These are phyloP conservation scores for Mus caroli DNA, from an alignment of 2,797 vertebrate genomes.

Conservation along the genomic window DNA sequence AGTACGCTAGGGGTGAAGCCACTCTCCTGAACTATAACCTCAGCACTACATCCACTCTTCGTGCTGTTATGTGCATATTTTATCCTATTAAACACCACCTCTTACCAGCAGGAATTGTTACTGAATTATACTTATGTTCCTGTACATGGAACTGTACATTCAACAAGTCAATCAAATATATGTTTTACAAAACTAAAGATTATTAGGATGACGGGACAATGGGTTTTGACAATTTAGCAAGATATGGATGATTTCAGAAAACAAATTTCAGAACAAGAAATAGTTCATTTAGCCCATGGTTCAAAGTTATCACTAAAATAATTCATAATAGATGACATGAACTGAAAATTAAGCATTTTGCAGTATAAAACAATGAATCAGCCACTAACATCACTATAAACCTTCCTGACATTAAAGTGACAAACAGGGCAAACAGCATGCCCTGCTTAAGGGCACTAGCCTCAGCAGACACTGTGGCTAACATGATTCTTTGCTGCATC, in stretches of 20 bases:
- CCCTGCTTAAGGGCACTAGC: not conserved
- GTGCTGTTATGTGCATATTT: not conserved
- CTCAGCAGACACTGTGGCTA: not conserved
- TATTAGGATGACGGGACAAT: not conserved
- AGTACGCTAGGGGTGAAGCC: not conserved
- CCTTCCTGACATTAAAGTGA: conserved; percentile 24
- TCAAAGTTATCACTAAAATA: conserved; percentile 26
- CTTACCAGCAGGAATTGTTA: not conserved
- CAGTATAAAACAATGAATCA: conserved; percentile 43
- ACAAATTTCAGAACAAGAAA: conserved; percentile 56
- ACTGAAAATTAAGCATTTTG: conserved; percentile 44
- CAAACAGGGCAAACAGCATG: not conserved
- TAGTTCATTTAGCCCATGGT: not conserved
- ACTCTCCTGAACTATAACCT: not conserved
- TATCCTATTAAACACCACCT: not conserved
- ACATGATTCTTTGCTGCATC: not conserved
- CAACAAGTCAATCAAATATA: not conserved
- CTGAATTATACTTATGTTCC: not conserved
- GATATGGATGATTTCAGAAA: not conserved
- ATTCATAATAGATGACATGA: not conserved
- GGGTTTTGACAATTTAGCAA: not conserved
- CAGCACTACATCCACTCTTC: not conserved
- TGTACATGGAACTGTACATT: not conserved
- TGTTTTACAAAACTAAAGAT: conserved; percentile 3
- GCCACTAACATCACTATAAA: not conserved